Base-by-base conservation (phyloP, 1,140 invertebrate species). In the Samia ricini region DNA sequence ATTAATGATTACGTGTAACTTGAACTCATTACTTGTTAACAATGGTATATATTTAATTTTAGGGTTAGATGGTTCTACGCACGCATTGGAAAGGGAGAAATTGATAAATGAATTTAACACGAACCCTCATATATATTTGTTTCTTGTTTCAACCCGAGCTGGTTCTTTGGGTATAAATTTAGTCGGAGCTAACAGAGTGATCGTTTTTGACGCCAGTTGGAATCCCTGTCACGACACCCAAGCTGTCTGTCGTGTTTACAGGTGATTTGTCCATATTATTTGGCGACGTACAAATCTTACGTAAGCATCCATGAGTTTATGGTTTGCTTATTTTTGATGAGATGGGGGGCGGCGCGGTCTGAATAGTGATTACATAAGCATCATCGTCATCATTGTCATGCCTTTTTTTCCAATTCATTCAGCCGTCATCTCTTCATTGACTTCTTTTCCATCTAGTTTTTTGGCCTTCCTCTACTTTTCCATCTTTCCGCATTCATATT, bases 221-320 rank as follows among this genome's bases (percentile, higher is more conserved):
- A 99, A 99, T 91, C 99, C 99, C n/a, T 99, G 98, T 80, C 98
- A 99, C 84, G 98, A 99, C 83, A 99, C 98, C 1, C 98, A 99
- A 90, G 98, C 98, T 56, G 98, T 99, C 1, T 99, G 98, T 88
- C 91, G 99, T 75, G 98, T 99, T 36, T 99, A 99, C 85, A 93
- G 98, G 84, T 93, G 68, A 69, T 24, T 23, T 62, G 33, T 26
- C 15, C 10, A 7, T 12, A 15, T 42, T 42, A 42, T 42, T 15
- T 42, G 4, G 10, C n/a, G 33, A n/a, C n/a, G n/a, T n/a, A n/a
- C n/a, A n/a, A n/a, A n/a, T n/a, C n/a, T n/a, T n/a, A n/a, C n/a
- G n/a, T n/a, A n/a, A n/a, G n/a, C n/a, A n/a, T n/a, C n/a, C n/a
- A n/a, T n/a, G n/a, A n/a, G n/a, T n/a, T n/a, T n/a, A n/a, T n/a